phyloP scores from a whole-genome alignment of 2,888 invertebrate genomes.

The Trichopoda pennipes region DNA sequence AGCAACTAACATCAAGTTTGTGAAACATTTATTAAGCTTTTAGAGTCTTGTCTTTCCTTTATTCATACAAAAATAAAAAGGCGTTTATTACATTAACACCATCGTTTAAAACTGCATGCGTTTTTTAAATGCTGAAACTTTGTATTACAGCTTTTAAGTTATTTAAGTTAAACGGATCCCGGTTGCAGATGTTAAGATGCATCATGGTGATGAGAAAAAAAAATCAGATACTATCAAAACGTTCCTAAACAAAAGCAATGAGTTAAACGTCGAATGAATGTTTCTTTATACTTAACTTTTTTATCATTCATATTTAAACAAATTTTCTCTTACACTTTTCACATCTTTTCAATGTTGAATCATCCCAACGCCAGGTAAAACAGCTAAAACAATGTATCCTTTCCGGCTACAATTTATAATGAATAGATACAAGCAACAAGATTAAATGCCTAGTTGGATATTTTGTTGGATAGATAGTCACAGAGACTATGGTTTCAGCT shows the following conservation, averaged over 20 bases:
- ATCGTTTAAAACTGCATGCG: slow-evolving; percentile 42
- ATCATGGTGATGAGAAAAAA: slow-evolving; percentile 29
- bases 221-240: slow-evolving; percentile 30
- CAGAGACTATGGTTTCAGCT: slow-evolving; percentile 20
- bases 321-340: slow-evolving; percentile 33
- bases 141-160: slow-evolving; percentile 45
- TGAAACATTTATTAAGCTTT: slow-evolving; percentile 46
- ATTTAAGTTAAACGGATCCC: slow-evolving; percentile 47
- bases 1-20: slow-evolving; percentile 20
- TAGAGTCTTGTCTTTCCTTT: slow-evolving; percentile 44
- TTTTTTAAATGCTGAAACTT: slow-evolving; percentile 46
- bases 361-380: slow-evolving; percentile 30
- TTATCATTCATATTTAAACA: background rate
- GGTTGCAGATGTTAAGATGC: slow-evolving; percentile 48
- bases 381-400: slow-evolving; percentile 27
- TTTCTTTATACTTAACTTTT: slow-evolving; percentile 6
- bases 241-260: slow-evolving; percentile 1
- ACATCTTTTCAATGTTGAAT: slow-evolving; percentile 18
- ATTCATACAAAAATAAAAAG: slow-evolving; percentile 2
- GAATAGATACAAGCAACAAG: slow-evolving; percentile 38
- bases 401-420: slow-evolving; percentile 43
- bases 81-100: slow-evolving; percentile 51
- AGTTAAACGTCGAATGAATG: slow-evolving; percentile 8
- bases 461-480: slow-evolving; percentile 42
- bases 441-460: slow-evolving; percentile 42